Evolutionary conservation across 1,140 invertebrate genomes (phyloP).

Genomic region (Eumaeus atala): DNA sequence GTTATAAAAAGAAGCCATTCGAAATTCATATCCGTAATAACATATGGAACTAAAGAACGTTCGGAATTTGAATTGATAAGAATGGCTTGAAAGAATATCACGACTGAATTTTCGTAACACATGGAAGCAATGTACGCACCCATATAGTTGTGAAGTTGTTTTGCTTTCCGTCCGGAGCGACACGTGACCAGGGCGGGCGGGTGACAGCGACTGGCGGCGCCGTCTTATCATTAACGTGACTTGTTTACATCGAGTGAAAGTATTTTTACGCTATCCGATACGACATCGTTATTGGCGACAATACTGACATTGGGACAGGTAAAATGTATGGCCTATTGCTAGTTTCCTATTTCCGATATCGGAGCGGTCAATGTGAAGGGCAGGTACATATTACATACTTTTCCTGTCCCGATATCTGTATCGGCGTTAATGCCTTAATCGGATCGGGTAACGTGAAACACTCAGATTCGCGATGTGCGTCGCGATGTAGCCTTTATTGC

Average conservation of each 20-base stretch:
- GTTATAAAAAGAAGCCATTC: conserved; percentile 10
- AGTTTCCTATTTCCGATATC: too few species aligned
- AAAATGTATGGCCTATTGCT: too few species aligned
- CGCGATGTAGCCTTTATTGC: conserved; percentile 54
- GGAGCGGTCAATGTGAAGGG: too few species aligned
- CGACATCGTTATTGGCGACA: too few species aligned
- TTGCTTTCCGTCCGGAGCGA: conserved; percentile 19
- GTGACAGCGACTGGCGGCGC: conserved; percentile 51
- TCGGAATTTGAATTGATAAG: not conserved
- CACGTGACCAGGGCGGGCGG: conserved; percentile 53
- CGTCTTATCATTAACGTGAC: conserved; percentile 55
- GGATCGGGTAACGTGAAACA: too few species aligned
- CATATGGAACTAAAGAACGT: not conserved
- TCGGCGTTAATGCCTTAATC: too few species aligned
- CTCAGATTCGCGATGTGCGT: conserved; percentile 35
- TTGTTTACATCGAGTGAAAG: conserved; percentile 48
- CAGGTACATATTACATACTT: too few species aligned
- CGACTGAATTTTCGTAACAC: not conserved
- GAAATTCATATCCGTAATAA: not conserved
- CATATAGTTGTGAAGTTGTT: conserved; percentile 23
- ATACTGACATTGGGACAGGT: too few species aligned
- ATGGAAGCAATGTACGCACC: conserved; percentile 28
- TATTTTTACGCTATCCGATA: too few species aligned
- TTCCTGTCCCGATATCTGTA: too few species aligned
- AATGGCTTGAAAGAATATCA: conserved; percentile 14